Evolutionary conservation across 2,888 invertebrate genomes (phyloP).

Genomic region (Reticulitermes lucifugus): DNA sequence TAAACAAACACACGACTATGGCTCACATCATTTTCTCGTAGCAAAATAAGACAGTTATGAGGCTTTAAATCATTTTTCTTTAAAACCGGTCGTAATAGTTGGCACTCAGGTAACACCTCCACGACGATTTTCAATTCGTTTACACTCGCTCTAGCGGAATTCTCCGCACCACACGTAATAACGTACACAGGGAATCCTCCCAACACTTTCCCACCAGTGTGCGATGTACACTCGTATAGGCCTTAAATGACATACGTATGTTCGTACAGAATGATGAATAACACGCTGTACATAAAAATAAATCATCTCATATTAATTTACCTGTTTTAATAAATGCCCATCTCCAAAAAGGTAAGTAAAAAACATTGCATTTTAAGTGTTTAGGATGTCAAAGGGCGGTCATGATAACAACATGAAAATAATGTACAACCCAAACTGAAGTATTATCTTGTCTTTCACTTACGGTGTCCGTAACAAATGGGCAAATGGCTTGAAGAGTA

Average conservation of each 20-base stretch:
- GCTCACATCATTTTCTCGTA: neutral
- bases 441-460: neutral
- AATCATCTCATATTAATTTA: neutral
- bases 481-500: constrained; percentile 4
- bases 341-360: neutral
- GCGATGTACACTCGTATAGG: too few species aligned
- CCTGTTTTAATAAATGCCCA: neutral
- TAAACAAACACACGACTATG: too few species aligned
- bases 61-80: neutral
- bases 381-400: neutral
- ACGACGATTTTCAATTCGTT: neutral
- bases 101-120: neutral
- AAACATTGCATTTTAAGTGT: neutral
- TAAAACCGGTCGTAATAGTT: neutral
- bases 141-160: neutral
- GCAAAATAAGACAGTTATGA: neutral
- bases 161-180: neutral
- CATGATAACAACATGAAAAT: neutral
- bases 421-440: constrained; percentile 1
- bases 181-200: neutral
- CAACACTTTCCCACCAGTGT: too few species aligned
- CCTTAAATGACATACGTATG: too few species aligned
- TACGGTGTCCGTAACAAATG: constrained; percentile 1
- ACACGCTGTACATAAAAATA: neutral
- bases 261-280: neutral